A percentile compares a stretch with the other conserved stretches of the same genome.
phyloP scores from a whole-genome alignment of 2,113 vertebrate genomes.

The Zosterops pallidus region DNA sequence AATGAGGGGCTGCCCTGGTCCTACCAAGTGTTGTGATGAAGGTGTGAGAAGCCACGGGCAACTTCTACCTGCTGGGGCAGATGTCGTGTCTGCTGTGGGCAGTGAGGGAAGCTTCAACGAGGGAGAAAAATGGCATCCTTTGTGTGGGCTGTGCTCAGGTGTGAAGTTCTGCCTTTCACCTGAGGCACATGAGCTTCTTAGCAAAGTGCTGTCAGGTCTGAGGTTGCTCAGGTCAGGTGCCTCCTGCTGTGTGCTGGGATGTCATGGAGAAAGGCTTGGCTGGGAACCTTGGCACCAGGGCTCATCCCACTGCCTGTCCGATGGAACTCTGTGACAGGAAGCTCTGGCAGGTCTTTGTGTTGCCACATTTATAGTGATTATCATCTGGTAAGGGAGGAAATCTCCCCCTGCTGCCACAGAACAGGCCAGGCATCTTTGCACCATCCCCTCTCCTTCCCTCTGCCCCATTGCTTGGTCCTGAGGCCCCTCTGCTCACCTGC shows the following conservation, averaged over 20 bases:
- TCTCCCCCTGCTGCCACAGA: rapidly evolving
- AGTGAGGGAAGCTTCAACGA: rapidly evolving
- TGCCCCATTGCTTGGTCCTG: rapidly evolving
- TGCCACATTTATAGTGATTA: background rate
- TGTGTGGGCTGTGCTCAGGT: rapidly evolving
- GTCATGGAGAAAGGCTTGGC: rapidly evolving
- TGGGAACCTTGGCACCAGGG: rapidly evolving
- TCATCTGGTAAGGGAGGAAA: background rate
- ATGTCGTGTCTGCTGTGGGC: rapidly evolving
- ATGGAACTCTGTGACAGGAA: rapidly evolving
- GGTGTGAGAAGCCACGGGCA: background rate
- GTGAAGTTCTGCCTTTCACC: background rate
- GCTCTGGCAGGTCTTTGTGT: background rate
- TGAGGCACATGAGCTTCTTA: rapidly evolving
- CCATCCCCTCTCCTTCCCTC: background rate
- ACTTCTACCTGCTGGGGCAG: rapidly evolving
- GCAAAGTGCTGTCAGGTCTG: no score
- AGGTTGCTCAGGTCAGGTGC: background rate
- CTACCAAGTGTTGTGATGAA: no score
- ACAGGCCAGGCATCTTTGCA: background rate
- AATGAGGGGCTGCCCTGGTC: background rate
- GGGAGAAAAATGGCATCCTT: rapidly evolving
- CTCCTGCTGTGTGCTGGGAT: background rate
- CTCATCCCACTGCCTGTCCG: rapidly evolving
- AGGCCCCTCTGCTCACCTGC: background rate